Evolutionary conservation across 2,888 invertebrate genomes (phyloP), one percentile per base, ranked within the genome.

Genomic region (Drosophila buzzatii): DNA sequence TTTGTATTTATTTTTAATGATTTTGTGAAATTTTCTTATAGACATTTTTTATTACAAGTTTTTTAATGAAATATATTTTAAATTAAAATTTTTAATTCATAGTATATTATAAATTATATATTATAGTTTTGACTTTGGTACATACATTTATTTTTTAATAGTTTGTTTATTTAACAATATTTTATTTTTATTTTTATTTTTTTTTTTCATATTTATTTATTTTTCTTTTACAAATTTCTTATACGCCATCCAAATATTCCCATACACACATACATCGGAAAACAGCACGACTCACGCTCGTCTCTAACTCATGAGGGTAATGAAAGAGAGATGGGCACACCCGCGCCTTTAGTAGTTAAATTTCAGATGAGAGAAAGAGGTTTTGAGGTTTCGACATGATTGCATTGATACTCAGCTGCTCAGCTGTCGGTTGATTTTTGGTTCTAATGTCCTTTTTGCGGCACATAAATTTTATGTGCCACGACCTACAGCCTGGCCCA

Each of bases 401-500:
- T 76, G 73, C 79, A 86, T 84, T 82, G 87, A 85, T 89, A 87
- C 72, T 69, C 75, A 59, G 75, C 65, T 71, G 85, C 78, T 81
- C 68, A 68, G 81, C 67, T 73, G 81, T 72, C 73, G 80, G 65
- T 85, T 89, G 83, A 82, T 76, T 82, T 82, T 80, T 75, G 78
- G 73, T 67, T 71, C 73, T 56, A 66, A 58, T 75, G 56, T 68
- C 80, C 80, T 63, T 84, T 84, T 80, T 83, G 77, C 62, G 77
- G 78, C 71, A 81, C 84, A 89, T 89, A 84, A 84, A 89, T 83
- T 89, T 89, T 69, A 78, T 76, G 84, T 69, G 76, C 68, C 75
- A 79, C 55, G 47, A 73, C 63, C 60, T 65, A 33, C 65, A 58
- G 39, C 62, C 61, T 9, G 53, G 41, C 41, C 59, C 51, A 18